Evolutionary conservation across 2,888 invertebrate species (phyloP), one percentile per base, ranked within the genome.

Genomic region (Caenorhabditis afra): DNA sequence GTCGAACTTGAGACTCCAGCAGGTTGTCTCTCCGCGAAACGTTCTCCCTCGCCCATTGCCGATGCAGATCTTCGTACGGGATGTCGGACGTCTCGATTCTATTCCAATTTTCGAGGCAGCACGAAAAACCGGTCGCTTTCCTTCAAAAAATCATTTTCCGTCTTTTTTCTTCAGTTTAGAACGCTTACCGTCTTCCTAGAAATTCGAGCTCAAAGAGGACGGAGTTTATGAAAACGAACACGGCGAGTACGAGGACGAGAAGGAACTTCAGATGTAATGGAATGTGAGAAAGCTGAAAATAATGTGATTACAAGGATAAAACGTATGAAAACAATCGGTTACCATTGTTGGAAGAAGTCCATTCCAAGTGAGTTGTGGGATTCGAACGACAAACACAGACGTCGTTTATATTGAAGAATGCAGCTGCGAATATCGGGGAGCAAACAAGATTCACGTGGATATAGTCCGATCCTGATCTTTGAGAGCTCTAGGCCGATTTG

Each of bases 11-110:
- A 3, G 74, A 65, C 53, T 39, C 66, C 22, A 74, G 8, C 12
- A 74, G 65, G 37, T 74, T 74, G 59, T 74, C 74, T 14, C 74
- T 5, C 16, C 74, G 41, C 0, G 74, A 74, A 10, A 45, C 39
- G n/a, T 74, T 74, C 37, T 53, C 41, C 16, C 7, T 52, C n/a
- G 66, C 58, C 74, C 74, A 74, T 7, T 66, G 29, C 14, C 18
- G 12, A 47, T 74, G 65, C 1, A 65, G 12, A 29, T 74, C 45
- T 37, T 74, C 65, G 16, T 29, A 39, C 22, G 73, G 65, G n/a
- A 74, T 39, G 3, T 3, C 7, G 2, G 58, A 16, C 8, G 37
- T 37, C 5, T 64, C 37, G 14, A 65, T 45, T 50, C 20, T 41
- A 52, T 74, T 74, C 73, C 73, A 74, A 5, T 45, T 16, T 59